Percentiles rank a stretch among this genome's conserved stretches.
Evolutionary conservation across 2,113 vertebrate genomes (phyloP).

Genomic region (Scomber colias): DNA sequence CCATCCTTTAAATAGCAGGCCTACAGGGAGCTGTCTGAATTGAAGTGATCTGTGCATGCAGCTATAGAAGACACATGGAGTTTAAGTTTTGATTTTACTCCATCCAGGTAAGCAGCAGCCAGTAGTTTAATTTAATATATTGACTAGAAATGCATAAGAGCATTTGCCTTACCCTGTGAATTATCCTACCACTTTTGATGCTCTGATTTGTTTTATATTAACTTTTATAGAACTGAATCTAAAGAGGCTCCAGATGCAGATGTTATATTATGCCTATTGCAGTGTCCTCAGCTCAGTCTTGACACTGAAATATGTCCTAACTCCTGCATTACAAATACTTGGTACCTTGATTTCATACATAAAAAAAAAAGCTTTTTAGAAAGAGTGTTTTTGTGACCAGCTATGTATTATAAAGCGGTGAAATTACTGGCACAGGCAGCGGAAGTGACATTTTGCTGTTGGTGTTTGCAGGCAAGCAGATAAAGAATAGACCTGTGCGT

Average conservation of each 20-base stretch:
- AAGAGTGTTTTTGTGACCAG: neutral
- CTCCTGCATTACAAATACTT: neutral
- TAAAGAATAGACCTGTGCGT: conserved; percentile 11
- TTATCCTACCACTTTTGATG: neutral
- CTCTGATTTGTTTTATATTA: neutral
- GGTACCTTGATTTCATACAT: neutral
- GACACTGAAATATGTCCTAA: neutral
- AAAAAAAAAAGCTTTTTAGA: conserved; percentile 3
- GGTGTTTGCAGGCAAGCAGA: conserved; percentile 17
- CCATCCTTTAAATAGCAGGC: conserved; percentile 80
- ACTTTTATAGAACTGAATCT: neutral
- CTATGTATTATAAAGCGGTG: neutral
- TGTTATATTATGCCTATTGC: neutral
- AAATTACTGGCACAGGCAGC: conserved; percentile 1
- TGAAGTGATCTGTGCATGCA: conserved; percentile 57
- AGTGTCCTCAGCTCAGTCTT: neutral
- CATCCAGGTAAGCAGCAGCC: conserved; percentile 32
- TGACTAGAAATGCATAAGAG: neutral
- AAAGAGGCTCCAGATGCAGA: neutral
- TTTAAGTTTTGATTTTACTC: conserved; percentile 44
- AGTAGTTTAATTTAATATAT: conserved; percentile 5
- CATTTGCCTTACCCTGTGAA: conserved; percentile 5
- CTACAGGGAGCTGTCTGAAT: conserved; percentile 60
- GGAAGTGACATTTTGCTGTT: conserved; percentile 29
- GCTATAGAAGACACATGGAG: conserved; percentile 43